phyloP scores from a whole-genome alignment of 2,113 vertebrate genomes.

The Cyprichromis sp. region DNA sequence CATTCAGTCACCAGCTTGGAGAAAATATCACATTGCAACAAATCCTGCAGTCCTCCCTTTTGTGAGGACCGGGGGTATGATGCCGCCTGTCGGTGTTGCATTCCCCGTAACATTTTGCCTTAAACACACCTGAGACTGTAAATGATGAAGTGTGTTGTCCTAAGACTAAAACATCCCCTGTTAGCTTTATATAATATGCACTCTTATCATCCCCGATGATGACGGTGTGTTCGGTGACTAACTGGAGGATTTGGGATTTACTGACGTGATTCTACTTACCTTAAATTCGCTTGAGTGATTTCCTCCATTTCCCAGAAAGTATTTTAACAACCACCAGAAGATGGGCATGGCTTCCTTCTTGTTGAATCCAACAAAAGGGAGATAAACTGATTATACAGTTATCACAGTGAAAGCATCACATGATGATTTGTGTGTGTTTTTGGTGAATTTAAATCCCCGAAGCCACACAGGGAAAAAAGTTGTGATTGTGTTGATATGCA shows the following conservation, averaged over 20 bases:
- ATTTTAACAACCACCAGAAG: not conserved
- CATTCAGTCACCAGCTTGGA: not conserved
- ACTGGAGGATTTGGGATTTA: not conserved
- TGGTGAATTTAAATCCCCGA: not conserved
- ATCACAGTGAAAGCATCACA: not conserved
- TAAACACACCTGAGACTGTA: not conserved
- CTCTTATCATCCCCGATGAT: not conserved
- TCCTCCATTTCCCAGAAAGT: not conserved
- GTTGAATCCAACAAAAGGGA: not conserved
- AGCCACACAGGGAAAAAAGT: not conserved
- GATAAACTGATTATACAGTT: not conserved
- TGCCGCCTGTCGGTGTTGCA: not conserved
- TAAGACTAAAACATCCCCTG: not conserved
- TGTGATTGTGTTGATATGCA: not conserved
- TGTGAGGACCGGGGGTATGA: not conserved
- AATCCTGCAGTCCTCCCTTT: not conserved
- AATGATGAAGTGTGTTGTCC: not conserved
- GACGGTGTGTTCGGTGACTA: not conserved
- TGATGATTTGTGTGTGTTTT: not conserved
- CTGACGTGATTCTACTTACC: not conserved
- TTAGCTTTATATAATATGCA: not conserved
- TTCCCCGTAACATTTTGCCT: slow-evolving; percentile 1
- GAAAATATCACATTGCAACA: not conserved
- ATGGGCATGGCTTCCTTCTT: not conserved
- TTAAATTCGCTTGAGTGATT: not conserved